These are phyloP conservation scores for Hephaestus fuliginosus DNA, from an alignment of 2,797 vertebrate species.

Conservation along the genomic window DNA sequence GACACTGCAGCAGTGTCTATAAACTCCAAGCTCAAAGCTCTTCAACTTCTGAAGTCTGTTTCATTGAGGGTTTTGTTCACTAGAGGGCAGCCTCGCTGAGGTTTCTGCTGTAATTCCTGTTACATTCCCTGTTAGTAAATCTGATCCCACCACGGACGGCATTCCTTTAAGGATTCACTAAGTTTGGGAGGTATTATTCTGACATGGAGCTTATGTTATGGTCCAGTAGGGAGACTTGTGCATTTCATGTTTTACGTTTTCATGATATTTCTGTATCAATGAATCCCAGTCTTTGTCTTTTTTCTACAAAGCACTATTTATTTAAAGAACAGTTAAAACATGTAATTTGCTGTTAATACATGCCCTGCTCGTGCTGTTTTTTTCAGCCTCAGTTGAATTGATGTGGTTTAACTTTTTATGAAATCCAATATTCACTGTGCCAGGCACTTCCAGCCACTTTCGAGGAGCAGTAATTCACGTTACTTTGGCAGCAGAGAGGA, in stretches of 20 bases:
- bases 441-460: constrained; percentile 65
- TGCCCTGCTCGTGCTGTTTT: constrained; percentile 15
- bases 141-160: constrained; percentile 8
- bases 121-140: constrained; percentile 18
- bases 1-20: constrained; percentile 14
- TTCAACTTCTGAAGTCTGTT: background rate
- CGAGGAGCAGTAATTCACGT: constrained; percentile 47
- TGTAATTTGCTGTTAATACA: background rate
- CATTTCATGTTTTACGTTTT: constrained; percentile 31
- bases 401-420: constrained; percentile 19
- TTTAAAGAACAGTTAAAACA: constrained; percentile 43
- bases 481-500: constrained; percentile 42
- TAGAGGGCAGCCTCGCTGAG: constrained; percentile 71
- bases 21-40: background rate
- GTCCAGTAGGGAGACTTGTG: background rate
- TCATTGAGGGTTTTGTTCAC: constrained; percentile 48
- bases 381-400: constrained; percentile 10
- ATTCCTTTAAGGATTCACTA: constrained; percentile 21
- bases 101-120: constrained; percentile 2
- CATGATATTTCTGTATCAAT: constrained; percentile 8
- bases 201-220: background rate
- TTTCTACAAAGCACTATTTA: constrained; percentile 53
- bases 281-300: constrained; percentile 31
- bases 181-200: constrained; percentile 42
- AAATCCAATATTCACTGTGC: constrained; percentile 49